These are phyloP conservation scores for Panonychus citri DNA, from an alignment of 1,140 invertebrate species.

Conservation along the genomic window DNA sequence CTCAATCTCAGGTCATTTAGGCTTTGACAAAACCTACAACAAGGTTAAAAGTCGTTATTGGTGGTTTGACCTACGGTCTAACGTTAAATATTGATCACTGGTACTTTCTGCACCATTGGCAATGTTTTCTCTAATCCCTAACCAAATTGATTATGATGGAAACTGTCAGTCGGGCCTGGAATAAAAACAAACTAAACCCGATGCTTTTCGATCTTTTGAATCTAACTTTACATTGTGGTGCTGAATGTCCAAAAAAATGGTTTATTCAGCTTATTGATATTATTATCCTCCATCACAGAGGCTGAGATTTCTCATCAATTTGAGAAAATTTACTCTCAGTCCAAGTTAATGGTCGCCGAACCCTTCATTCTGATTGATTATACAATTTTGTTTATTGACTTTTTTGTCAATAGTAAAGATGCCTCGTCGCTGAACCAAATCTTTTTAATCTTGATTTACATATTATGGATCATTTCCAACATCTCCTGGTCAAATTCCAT, in stretches of 20 bases:
- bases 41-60: background rate
- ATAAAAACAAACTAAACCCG: background rate
- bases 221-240: background rate
- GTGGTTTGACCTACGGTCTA: background rate
- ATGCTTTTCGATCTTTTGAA: background rate
- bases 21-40: background rate
- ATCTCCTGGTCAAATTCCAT: too few relatives aligned
- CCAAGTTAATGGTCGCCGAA: background rate
- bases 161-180: background rate
- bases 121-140: background rate
- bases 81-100: background rate
- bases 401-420: too few relatives aligned
- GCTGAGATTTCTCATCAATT: background rate
- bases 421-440: too few relatives aligned
- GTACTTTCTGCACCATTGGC: slow-evolving; percentile 6
- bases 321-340: background rate
- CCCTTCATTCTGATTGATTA: background rate
- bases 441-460: too few relatives aligned
- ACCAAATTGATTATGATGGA: too few relatives aligned
- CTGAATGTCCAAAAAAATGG: background rate
- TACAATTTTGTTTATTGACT: too few relatives aligned
- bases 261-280: background rate
- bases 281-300: background rate
- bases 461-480: too few relatives aligned
- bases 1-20: slow-evolving; percentile 4